Evolutionary conservation across 2,888 invertebrate genomes (phyloP).

Genomic region (Heliconius ethilla): DNA sequence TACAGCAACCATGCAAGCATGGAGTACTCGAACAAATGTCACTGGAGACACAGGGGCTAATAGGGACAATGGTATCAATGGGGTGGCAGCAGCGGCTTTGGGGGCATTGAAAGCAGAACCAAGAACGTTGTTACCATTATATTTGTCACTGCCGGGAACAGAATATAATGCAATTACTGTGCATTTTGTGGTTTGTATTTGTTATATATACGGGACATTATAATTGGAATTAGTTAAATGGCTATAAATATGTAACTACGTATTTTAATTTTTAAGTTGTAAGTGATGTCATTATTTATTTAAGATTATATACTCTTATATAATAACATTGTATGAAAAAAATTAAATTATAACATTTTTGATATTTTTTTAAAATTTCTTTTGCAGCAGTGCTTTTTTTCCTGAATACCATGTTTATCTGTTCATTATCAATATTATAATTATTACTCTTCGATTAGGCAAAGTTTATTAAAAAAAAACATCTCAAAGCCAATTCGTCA

Average conservation of each 20-base stretch:
- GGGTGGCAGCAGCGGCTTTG: conserved; percentile 53
- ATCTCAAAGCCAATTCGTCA: neutral
- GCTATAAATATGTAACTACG: too few species aligned
- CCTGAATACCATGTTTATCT: too few species aligned
- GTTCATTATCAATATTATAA: too few species aligned
- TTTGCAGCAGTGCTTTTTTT: too few species aligned
- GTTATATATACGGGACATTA: neutral
- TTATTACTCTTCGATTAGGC: too few species aligned
- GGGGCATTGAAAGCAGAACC: conserved; percentile 53
- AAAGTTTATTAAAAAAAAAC: neutral
- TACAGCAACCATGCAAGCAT: conserved; percentile 58
- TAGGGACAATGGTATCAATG: neutral
- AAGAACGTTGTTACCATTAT: conserved; percentile 67
- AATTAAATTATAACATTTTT: too few species aligned
- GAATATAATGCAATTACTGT: conserved; percentile 61
- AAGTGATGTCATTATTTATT: too few species aligned
- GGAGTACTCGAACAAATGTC: conserved; percentile 19
- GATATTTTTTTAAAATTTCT: too few species aligned
- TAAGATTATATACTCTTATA: too few species aligned
- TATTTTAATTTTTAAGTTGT: too few species aligned
- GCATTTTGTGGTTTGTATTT: conserved; percentile 67
- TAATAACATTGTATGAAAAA: too few species aligned
- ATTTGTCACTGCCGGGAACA: conserved; percentile 57
- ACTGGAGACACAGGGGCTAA: neutral
- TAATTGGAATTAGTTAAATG: too few species aligned